These are phyloP conservation scores for Pavo muticus DNA, from an alignment of 2,113 vertebrate genomes.

Conservation along the genomic window DNA sequence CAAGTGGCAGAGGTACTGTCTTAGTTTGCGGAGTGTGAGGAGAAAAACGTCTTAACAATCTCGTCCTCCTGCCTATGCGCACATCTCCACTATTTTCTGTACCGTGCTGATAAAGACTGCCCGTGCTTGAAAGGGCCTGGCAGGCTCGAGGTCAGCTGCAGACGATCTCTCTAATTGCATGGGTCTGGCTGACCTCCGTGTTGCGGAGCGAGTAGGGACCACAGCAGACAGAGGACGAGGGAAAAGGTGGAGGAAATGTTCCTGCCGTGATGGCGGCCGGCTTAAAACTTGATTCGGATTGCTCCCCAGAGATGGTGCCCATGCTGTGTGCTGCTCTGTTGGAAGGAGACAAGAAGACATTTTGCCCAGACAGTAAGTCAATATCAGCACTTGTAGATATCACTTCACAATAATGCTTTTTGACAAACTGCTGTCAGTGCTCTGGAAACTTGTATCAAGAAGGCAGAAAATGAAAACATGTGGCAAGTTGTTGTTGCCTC, in stretches of 20 bases:
- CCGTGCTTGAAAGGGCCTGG: constrained; percentile 56
- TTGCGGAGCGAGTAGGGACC: constrained; percentile 39
- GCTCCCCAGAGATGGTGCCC: constrained; percentile 3
- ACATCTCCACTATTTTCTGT: constrained; percentile 62
- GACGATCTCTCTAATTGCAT: constrained; percentile 73
- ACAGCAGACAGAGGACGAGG: constrained; percentile 20
- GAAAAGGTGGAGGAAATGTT: constrained; percentile 49
- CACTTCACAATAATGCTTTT: constrained; percentile 15
- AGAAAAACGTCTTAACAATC: constrained; percentile 68
- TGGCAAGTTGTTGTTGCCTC: constrained; percentile 14
- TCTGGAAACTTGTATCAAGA: constrained; percentile 49
- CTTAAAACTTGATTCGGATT: constrained; percentile 55
- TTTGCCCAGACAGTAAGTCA: constrained; percentile 42
- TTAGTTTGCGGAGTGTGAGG: constrained; percentile 58
- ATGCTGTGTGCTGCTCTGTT: neutral
- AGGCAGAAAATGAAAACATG: constrained; percentile 59
- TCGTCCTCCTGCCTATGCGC: constrained; percentile 54
- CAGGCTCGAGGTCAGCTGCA: constrained; percentile 61
- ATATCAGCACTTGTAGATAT: constrained; percentile 19
- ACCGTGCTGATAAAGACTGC: constrained; percentile 65
- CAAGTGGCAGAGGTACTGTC: constrained; percentile 69
- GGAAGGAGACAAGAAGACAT: constrained; percentile 43
- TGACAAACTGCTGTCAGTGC: constrained; percentile 49
- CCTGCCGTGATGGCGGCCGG: neutral
- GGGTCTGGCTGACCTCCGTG: constrained; percentile 68